A percentile compares a stretch with the other conserved stretches of the same genome.
Evolutionary conservation across 2,113 vertebrate species (phyloP).

Genomic region (Strigops habroptila): DNA sequence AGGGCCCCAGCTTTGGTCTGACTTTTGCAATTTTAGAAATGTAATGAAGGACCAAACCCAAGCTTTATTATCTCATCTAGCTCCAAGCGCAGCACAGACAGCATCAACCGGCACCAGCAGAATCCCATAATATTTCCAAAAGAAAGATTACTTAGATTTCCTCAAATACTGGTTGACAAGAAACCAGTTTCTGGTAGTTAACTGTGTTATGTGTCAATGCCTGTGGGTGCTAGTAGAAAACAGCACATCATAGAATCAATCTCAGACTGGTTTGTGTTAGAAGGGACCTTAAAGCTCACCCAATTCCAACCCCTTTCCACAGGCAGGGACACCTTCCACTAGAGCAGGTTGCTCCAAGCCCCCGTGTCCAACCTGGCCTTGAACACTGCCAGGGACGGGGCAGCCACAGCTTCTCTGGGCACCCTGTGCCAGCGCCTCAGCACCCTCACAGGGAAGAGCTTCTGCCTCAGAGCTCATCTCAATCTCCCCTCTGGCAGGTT

Average conservation of each 20-base stretch:
- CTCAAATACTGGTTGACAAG: background rate
- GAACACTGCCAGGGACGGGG: too few species aligned
- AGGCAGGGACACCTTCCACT: background rate
- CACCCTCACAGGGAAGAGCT: background rate
- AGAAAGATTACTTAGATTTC: background rate
- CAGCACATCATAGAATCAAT: background rate
- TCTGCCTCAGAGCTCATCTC: background rate
- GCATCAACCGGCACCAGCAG: background rate
- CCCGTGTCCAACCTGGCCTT: background rate
- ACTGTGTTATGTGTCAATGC: background rate
- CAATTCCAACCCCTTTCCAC: background rate
- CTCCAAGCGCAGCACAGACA: background rate
- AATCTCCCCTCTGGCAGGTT: background rate
- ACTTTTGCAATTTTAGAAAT: background rate
- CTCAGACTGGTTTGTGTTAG: background rate
- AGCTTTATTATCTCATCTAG: background rate
- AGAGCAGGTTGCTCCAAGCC: too few species aligned
- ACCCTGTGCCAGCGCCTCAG: too few species aligned
- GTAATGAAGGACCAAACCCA: background rate
- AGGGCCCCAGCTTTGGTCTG: background rate
- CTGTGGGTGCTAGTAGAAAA: background rate
- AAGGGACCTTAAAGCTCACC: background rate
- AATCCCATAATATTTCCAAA: background rate
- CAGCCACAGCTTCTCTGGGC: too few species aligned
- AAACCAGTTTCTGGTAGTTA: background rate